Conservation (phyloP, 2,113 vertebrate genomes). For the Sapayoa aenigma region DNA sequence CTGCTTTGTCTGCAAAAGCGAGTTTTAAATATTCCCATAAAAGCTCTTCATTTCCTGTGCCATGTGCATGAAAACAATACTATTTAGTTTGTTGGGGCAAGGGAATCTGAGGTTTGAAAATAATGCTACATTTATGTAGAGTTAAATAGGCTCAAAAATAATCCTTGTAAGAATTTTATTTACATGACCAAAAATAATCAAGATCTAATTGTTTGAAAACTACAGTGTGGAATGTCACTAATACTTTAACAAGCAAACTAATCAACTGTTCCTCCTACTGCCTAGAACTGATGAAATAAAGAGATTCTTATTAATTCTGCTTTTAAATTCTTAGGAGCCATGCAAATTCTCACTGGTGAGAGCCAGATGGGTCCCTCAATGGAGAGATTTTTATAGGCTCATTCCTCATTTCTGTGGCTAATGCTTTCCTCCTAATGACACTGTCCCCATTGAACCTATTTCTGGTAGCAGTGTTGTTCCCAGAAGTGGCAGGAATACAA, state of each 20-base stretch:
- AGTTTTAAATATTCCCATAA: slow-evolving; percentile 34
- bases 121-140: neutral
- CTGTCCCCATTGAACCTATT: neutral
- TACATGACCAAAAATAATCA: slow-evolving; percentile 42
- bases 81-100: neutral
- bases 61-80: neutral
- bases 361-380: neutral
- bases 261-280: slow-evolving; percentile 18
- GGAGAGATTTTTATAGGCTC: neutral
- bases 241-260: slow-evolving; percentile 28
- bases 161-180: slow-evolving; percentile 18
- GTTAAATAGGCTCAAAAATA: slow-evolving; percentile 29
- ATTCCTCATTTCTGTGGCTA: neutral
- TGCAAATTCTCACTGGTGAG: neutral
- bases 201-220: slow-evolving; percentile 44
- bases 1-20: slow-evolving; percentile 29
- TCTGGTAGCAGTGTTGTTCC: neutral
- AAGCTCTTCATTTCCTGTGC: slow-evolving; percentile 21
- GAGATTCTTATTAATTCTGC: slow-evolving; percentile 12
- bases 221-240: neutral
- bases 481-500: neutral
- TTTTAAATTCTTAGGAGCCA: neutral
- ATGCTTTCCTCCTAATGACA: neutral
- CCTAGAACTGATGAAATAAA: neutral
- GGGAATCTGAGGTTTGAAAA: slow-evolving; percentile 14